Conservation (phyloP, 2,797 vertebrate genomes). For the Acridotheres tristis region DNA sequence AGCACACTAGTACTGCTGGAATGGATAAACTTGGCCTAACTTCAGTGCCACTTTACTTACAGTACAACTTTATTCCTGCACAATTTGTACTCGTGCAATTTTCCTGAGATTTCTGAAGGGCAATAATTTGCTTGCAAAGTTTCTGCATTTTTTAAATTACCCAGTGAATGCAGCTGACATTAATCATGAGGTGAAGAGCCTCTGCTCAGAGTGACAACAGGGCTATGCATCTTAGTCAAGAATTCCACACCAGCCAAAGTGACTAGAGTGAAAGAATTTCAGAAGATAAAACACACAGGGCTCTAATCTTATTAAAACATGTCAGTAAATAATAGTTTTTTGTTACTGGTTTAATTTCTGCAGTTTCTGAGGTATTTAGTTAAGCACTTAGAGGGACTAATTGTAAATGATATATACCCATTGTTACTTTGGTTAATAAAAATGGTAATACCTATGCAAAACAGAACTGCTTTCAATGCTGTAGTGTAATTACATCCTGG, state of each 20-base stretch:
- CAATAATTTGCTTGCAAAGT: neutral
- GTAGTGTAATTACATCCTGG: neutral
- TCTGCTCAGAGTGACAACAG: neutral
- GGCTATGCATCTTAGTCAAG: conserved; percentile 47
- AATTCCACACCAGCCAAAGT: neutral
- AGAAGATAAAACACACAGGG: conserved; percentile 29
- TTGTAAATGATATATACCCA: neutral
- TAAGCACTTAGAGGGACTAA: neutral
- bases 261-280: conserved; percentile 14
- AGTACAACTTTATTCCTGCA: neutral
- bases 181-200: conserved; percentile 45
- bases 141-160: conserved; percentile 18
- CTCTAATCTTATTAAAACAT: conserved; percentile 49
- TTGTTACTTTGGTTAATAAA: conserved; percentile 38
- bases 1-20: neutral
- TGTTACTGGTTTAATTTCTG: conserved; percentile 28
- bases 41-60: neutral
- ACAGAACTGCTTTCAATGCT: neutral
- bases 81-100: neutral
- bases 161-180: conserved; percentile 3
- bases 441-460: conserved; percentile 41
- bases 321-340: conserved; percentile 49
- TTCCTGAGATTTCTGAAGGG: neutral
- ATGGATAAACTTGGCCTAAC: neutral
- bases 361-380: conserved; percentile 25